Evolutionary conservation across 1,140 invertebrate species (phyloP).

Genomic region (Drosophila biarmipes): DNA sequence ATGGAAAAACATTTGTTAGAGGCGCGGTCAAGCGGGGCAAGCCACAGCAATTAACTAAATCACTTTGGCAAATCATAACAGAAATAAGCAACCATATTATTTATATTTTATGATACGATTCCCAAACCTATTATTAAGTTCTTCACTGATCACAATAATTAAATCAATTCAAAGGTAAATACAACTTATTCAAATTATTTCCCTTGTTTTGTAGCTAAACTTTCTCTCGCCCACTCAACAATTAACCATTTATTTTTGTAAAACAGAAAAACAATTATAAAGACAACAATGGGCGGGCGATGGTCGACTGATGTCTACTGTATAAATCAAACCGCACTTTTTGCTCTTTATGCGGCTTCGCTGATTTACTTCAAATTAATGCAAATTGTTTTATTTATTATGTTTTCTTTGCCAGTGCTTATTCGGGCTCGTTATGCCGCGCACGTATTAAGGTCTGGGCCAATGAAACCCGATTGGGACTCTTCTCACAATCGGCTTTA

Average conservation of each 20-base stretch:
- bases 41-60: constrained; percentile 62
- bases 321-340: constrained; percentile 33
- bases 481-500: constrained; percentile 22
- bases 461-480: constrained; percentile 64
- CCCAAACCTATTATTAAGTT: not conserved
- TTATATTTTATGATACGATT: not conserved
- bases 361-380: constrained; percentile 49
- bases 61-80: constrained; percentile 37
- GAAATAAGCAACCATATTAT: not conserved
- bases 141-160: not conserved
- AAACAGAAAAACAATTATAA: not conserved
- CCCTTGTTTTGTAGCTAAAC: not conserved
- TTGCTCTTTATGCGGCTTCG: constrained; percentile 17
- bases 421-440: constrained; percentile 36
- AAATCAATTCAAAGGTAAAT: too few species aligned
- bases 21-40: constrained; percentile 24
- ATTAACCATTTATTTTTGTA: not conserved
- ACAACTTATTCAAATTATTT: too few species aligned
- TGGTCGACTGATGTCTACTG: constrained; percentile 33
- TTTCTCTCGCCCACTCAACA: not conserved
- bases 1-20: constrained; percentile 12
- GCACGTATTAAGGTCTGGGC: constrained; percentile 81
- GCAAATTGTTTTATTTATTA: constrained; percentile 54
- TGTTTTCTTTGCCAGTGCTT: constrained; percentile 35
- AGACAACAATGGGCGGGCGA: not conserved